Evolutionary conservation across 2,888 invertebrate genomes (phyloP).

Genomic region (Brachylomia viminalis): DNA sequence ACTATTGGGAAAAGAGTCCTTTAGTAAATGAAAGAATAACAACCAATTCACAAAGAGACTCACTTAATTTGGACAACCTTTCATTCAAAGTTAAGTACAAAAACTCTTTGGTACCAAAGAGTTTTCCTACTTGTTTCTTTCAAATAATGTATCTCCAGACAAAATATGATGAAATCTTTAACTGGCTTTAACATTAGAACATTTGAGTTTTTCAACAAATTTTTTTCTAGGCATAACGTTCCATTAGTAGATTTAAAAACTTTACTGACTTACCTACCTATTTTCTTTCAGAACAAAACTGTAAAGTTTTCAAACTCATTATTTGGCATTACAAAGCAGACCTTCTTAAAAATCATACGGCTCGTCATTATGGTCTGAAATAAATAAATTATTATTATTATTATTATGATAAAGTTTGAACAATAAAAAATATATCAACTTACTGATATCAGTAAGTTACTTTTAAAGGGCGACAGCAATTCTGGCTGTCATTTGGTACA

Average conservation of each 20-base stretch:
- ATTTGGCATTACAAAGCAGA: not conserved
- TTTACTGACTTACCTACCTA: not conserved
- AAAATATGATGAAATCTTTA: conserved; percentile 8
- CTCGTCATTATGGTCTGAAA: not conserved
- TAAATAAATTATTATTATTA: no score
- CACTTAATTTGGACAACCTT: conserved; percentile 1
- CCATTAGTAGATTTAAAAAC: not conserved
- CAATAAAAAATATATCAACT: not conserved
- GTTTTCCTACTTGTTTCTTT: not conserved
- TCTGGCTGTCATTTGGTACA: not conserved
- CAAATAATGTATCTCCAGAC: not conserved
- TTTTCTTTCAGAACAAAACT: not conserved
- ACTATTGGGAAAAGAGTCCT: rapidly evolving
- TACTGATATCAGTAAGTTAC: not conserved
- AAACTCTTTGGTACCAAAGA: conserved; percentile 4
- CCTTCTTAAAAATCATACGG: not conserved
- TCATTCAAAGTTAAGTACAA: not conserved
- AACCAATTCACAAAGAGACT: not conserved
- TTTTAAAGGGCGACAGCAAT: no score
- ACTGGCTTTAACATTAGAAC: not conserved
- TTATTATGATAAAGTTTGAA: not conserved
- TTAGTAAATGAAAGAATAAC: not conserved
- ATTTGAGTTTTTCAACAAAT: not conserved
- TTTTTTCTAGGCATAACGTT: not conserved
- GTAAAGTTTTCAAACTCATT: not conserved